A percentile compares a stretch with the other conserved stretches of the same genome.
phyloP scores from a whole-genome alignment of 2,888 invertebrate genomes.

The Taphrorychus bicolor region DNA sequence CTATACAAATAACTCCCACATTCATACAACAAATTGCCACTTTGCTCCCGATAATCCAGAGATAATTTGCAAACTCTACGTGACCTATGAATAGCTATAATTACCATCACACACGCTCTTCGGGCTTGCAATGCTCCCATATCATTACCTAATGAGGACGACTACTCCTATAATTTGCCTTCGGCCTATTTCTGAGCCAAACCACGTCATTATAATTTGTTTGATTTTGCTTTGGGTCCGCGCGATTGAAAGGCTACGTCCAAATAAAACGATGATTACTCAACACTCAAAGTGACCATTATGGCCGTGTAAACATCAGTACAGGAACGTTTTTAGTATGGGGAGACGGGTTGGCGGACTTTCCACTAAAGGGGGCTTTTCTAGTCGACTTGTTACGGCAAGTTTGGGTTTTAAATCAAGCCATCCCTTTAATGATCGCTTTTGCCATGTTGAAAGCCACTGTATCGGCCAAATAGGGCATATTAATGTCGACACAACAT shows the following conservation, averaged over 20 bases:
- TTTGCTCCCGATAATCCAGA: background rate
- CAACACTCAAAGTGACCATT: constrained; percentile 37
- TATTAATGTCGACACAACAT: background rate
- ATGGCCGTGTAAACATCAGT: constrained; percentile 31
- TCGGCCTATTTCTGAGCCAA: background rate
- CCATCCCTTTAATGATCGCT: background rate
- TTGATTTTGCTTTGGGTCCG: constrained; percentile 27
- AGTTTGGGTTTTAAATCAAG: background rate
- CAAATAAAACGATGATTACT: constrained; percentile 6
- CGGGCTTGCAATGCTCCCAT: background rate
- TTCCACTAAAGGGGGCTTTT: background rate
- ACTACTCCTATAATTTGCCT: background rate
- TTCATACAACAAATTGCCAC: background rate
- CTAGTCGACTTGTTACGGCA: background rate
- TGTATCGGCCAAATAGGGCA: background rate
- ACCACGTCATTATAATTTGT: constrained; percentile 34
- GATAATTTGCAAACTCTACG: background rate
- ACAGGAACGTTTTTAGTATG: background rate
- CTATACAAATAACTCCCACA: background rate
- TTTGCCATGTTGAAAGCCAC: background rate
- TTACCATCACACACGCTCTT: background rate
- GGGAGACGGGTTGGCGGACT: too few species aligned
- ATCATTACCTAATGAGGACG: background rate
- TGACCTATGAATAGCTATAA: background rate
- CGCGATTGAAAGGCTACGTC: constrained; percentile 24